Evolutionary conservation across 2,797 vertebrate species (phyloP), one percentile per base, ranked within the genome.

Genomic region (Sorex maritimensis): DNA sequence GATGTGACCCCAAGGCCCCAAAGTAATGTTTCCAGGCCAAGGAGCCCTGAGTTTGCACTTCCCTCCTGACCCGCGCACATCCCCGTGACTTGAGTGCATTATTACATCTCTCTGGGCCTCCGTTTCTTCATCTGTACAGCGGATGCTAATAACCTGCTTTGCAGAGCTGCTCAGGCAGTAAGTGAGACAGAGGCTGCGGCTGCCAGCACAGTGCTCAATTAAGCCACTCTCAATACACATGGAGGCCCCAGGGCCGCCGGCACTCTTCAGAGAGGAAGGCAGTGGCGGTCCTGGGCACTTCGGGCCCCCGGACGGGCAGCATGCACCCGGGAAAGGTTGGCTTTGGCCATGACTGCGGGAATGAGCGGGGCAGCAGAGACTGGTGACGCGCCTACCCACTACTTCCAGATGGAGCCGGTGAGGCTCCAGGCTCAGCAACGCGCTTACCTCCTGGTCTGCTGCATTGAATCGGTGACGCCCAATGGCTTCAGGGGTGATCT

Each of bases 401-500:
- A 41, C 19, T 26, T 49, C 67, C 14, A 38, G 17, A 17, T 9
- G 12, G 24, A 75, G 38, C 30, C 2, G 4, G 0, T 4, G 8
- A 2, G 28, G 8, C 74, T 26, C 49, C 34, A 52, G 21, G 2
- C n/a, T 34, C 8, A 38, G 2, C 0, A 52, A 21, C 21, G 11
- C 15, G 93, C 67, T 0, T 97, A 99, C 99, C 98, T 98, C 96
- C 21, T 55, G 91, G 96, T 98, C 97, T 7, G 98, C 95, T 9
- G 89, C 80, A 93, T 98, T 98, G 89, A 99, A 99, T 96, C 98
- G 98, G 83, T 99, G 98, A 88, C 98, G 96, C 19, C 99, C 99
- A 1, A 96, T 96, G 0, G 98, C 98, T 52, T 98, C 98, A 73
- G 99, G 99, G 12, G 99, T 99, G 96, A 99, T 99, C 98, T 99